Evolutionary conservation across 2,888 invertebrate genomes (phyloP).

Genomic region (Eulithis prunata): DNA sequence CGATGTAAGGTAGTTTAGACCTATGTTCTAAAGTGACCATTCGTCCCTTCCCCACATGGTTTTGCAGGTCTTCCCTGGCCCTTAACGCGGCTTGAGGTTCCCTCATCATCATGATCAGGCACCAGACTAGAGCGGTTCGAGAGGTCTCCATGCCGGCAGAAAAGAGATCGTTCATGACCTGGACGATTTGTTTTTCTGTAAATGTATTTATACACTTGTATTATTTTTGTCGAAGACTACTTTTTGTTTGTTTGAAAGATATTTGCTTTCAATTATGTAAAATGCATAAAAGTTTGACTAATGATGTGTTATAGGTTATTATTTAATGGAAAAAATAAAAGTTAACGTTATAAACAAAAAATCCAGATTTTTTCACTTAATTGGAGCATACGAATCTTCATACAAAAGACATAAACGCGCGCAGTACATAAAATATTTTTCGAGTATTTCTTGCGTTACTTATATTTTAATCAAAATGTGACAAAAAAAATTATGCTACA

Average conservation of each 20-base stretch:
- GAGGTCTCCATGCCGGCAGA: constrained; percentile 95
- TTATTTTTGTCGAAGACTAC: not conserved
- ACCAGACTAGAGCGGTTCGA: constrained; percentile 92
- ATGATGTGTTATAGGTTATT: no score
- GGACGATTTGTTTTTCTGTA: constrained; percentile 92
- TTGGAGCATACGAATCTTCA: not conserved
- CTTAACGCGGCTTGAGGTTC: constrained; percentile 88
- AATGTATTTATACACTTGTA: constrained; percentile 26
- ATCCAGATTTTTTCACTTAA: no score
- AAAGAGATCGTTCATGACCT: constrained; percentile 93
- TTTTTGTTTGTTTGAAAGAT: no score
- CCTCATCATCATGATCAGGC: constrained; percentile 91
- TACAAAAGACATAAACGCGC: constrained; percentile 17
- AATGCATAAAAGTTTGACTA: no score
- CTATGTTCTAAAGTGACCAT: constrained; percentile 90
- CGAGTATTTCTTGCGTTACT: no score
- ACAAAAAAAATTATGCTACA: no score
- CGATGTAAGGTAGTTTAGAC: constrained; percentile 89
- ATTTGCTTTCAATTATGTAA: no score
- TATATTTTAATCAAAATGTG: no score
- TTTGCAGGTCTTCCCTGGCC: constrained; percentile 90
- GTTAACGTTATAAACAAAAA: no score
- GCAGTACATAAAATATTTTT: not conserved
- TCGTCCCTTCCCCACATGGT: constrained; percentile 88
- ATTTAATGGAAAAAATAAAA: no score